Evolutionary conservation across 1,140 invertebrate species (phyloP).

Genomic region (Atta texana): DNA sequence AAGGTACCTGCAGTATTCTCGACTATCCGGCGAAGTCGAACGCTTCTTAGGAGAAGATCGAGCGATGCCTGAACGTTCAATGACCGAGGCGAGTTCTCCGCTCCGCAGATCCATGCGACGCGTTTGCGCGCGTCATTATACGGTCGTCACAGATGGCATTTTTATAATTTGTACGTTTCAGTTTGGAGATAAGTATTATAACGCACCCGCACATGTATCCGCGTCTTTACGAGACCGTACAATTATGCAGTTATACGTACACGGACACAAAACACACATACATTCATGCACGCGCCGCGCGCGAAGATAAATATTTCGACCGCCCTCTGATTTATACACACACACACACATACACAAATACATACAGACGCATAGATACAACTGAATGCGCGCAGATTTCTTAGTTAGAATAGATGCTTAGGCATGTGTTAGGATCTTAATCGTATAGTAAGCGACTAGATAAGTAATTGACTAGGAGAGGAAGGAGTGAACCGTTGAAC

Average conservation of each 20-base stretch:
- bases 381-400: slow-evolving; percentile 68
- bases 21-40: slow-evolving; percentile 46
- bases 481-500: slow-evolving; percentile 79
- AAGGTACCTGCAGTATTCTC: slow-evolving; percentile 66
- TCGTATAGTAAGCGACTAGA: slow-evolving; percentile 74
- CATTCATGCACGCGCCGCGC: slow-evolving; percentile 30
- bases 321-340: slow-evolving; percentile 39
- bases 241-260: slow-evolving; percentile 36
- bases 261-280: not conserved
- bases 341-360: not conserved
- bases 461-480: slow-evolving; percentile 71
- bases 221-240: slow-evolving; percentile 46
- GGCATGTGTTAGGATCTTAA: slow-evolving; percentile 77
- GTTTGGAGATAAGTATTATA: slow-evolving; percentile 74
- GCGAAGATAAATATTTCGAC: slow-evolving; percentile 34
- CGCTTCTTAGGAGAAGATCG: slow-evolving; percentile 48
- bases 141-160: slow-evolving; percentile 72
- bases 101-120: slow-evolving; percentile 49
- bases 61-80: slow-evolving; percentile 29
- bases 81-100: slow-evolving; percentile 24
- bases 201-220: slow-evolving; percentile 60
- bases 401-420: slow-evolving; percentile 78
- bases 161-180: slow-evolving; percentile 79
- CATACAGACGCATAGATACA: slow-evolving; percentile 43
- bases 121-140: slow-evolving; percentile 53